A percentile compares a stretch with the other conserved stretches of the same genome.
These are phyloP conservation scores for Papilio helenus DNA, from an alignment of 1,140 invertebrate species.

Conservation along the genomic window DNA sequence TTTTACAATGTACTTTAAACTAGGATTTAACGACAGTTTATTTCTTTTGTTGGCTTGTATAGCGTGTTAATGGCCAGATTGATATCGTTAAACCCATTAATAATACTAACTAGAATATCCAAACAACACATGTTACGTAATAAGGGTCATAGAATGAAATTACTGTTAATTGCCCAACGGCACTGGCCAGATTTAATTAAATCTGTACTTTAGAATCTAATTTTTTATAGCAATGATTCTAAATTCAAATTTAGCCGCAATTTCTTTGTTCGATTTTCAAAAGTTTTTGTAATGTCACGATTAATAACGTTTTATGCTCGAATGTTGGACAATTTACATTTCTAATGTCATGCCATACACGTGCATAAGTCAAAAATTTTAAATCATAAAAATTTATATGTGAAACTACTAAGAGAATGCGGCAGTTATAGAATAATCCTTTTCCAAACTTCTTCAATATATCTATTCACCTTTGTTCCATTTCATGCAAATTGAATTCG, in stretches of 20 bases:
- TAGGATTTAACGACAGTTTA: neutral
- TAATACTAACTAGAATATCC: constrained; percentile 17
- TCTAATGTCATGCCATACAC: no score
- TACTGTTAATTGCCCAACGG: neutral
- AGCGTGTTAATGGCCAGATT: constrained; percentile 37
- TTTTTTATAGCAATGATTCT: neutral
- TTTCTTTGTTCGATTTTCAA: neutral
- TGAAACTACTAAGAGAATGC: neutral
- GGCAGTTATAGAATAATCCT: neutral
- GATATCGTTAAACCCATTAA: constrained; percentile 34
- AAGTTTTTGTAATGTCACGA: neutral
- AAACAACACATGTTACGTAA: constrained; percentile 12
- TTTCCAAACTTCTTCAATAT: constrained; percentile 20
- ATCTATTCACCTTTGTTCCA: constrained; percentile 22
- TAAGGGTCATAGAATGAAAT: neutral
- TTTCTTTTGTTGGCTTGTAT: constrained; percentile 30
- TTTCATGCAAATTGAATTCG: constrained; percentile 25
- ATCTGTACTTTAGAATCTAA: neutral
- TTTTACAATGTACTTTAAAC: neutral
- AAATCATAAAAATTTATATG: neutral
- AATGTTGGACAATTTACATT: no score
- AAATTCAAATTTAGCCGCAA: neutral
- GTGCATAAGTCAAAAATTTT: no score
- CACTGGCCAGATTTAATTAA: constrained; percentile 13
- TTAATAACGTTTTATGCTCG: neutral